Evolutionary conservation across 2,113 vertebrate genomes (phyloP), one percentile per base, ranked within the genome.

Genomic region (Odontophorus gujanensis): DNA sequence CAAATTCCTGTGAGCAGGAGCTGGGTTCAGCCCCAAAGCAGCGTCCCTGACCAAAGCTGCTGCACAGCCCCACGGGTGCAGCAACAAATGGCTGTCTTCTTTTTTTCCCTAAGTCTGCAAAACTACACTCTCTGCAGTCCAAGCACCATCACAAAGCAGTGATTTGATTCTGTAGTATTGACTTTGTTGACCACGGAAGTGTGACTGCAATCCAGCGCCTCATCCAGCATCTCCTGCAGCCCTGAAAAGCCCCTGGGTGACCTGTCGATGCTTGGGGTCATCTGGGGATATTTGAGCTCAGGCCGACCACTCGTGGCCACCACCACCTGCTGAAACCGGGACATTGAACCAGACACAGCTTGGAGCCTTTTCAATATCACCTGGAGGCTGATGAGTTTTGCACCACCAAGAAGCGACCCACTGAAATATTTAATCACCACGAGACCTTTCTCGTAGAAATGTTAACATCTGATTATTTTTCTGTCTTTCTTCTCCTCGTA

Each of bases 321-420:
- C 61, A 40, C 26, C 25, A 9, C 79, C 93, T 76, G 68, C 81
- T 92, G 91, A 94, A 96, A 74, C 53, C 7, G 25, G n/a, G 74
- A 81, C 89, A 81, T 76, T 76, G 92, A 93, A 71, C 58, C 65
- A 18, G 40, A 75, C 86, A 76, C 88, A 2, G 7, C 57, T 88
- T 82, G 58, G 73, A 88, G 65, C 81, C 92, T 95, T 93, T 92
- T 65, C 89, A 94, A 48, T 68, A 93, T 95, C 89, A 79, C 76
- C 95, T 92, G 62, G 73, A 94, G 90, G 65, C 88, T 96, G 96
- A 96, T 95, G 92, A 87, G 90, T 96, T 96, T 96, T 93, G 96
- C 90, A 93, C 90, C 75, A 87, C 86, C 93, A 38, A 90, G 93
- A 92, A 96, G 89, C 53, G 84, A 58, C 43, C 81, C 74, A 75